These are phyloP conservation scores for Hoplodrina ambigua DNA, from an alignment of 2,888 invertebrate species.

Conservation along the genomic window DNA sequence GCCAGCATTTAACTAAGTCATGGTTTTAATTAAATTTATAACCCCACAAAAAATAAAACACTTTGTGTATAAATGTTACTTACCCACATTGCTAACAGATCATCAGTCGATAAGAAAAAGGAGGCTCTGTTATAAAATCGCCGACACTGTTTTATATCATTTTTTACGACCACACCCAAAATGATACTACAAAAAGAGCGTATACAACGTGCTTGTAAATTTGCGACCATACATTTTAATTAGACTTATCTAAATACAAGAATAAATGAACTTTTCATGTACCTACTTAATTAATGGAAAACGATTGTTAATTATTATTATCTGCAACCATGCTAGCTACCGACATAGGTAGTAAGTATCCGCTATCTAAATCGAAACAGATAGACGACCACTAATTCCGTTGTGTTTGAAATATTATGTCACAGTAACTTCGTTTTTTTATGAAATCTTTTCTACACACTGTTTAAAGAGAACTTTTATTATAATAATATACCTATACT, in stretches of 20 bases:
- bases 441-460: background rate
- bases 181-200: conserved; percentile 55
- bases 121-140: conserved; percentile 70
- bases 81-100: conserved; percentile 69
- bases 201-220: conserved; percentile 60
- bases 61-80: conserved; percentile 64
- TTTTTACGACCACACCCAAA: conserved; percentile 64
- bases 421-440: background rate
- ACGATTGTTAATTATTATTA: conserved; percentile 55
- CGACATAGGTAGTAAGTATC: conserved; percentile 23
- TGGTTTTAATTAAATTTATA: conserved; percentile 67
- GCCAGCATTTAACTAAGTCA: conserved; percentile 27
- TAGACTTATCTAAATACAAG: conserved; percentile 51
- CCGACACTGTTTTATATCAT: conserved; percentile 68
- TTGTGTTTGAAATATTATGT: background rate
- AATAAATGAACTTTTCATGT: conserved; percentile 55
- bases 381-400: background rate
- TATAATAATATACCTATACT: conserved; percentile 23
- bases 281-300: conserved; percentile 53
- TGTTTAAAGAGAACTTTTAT: conserved; percentile 30
- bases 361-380: conserved; percentile 27
- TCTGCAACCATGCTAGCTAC: conserved; percentile 59
- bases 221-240: conserved; percentile 57
- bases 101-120: conserved; percentile 69
- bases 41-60: conserved; percentile 60